These are phyloP conservation scores for Drosophila suboccidentalis DNA, from an alignment of 2,888 invertebrate species.

Conservation along the genomic window DNA sequence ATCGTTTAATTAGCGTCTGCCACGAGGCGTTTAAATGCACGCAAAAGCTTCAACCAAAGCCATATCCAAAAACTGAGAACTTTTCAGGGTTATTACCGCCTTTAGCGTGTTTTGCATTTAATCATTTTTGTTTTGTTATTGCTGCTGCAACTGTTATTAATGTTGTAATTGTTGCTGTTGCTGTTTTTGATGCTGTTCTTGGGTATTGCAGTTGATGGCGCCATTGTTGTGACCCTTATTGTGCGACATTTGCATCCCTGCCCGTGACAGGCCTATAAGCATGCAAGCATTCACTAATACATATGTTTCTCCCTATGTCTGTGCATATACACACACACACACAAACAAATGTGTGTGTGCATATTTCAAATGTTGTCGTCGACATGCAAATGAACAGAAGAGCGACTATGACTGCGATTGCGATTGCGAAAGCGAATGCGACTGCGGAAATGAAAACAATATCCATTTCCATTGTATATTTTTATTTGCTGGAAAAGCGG, in stretches of 20 bases:
- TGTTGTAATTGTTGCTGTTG: slow-evolving; percentile 23
- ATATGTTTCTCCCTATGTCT: slow-evolving; percentile 1
- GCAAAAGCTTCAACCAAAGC: slow-evolving; percentile 14
- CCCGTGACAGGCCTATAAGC: slow-evolving; percentile 37
- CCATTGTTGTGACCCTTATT: slow-evolving; percentile 72
- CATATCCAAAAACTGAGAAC: neutral
- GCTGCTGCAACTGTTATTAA: slow-evolving; percentile 4
- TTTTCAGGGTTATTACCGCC: slow-evolving; percentile 52
- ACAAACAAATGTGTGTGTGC: slow-evolving; percentile 16
- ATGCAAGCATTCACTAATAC: slow-evolving; percentile 14
- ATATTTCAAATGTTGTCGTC: slow-evolving; percentile 59
- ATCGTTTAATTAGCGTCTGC: slow-evolving; percentile 72
- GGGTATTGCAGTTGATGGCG: slow-evolving; percentile 49
- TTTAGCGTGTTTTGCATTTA: slow-evolving; percentile 69
- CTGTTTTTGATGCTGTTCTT: slow-evolving; percentile 24
- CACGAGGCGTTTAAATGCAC: slow-evolving; percentile 47
- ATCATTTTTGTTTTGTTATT: slow-evolving; percentile 51
- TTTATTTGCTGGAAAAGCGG: slow-evolving; percentile 62
- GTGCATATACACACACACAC: neutral
- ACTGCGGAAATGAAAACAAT: slow-evolving; percentile 78
- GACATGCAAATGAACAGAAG: slow-evolving; percentile 46
- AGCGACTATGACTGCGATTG: slow-evolving; percentile 26
- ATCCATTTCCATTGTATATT: slow-evolving; percentile 77
- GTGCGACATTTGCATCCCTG: slow-evolving; percentile 64
- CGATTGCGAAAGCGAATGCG: slow-evolving; percentile 38